These are phyloP conservation scores for Scaptomyza graminum DNA, from an alignment of 1,140 invertebrate species.

Conservation along the genomic window DNA sequence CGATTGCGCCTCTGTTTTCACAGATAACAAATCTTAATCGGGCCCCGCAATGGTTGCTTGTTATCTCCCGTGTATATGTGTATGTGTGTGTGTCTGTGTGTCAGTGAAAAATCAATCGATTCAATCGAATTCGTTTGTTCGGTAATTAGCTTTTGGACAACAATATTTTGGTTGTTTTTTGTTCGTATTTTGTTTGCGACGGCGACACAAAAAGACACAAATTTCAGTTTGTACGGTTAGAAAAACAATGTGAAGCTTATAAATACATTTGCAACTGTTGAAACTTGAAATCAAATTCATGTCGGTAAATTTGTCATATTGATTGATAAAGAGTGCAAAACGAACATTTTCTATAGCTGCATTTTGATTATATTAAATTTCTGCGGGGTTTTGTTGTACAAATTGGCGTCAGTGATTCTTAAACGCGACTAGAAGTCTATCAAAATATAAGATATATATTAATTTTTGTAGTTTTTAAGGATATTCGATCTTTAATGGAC, in stretches of 20 bases:
- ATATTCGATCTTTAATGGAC: too few species aligned
- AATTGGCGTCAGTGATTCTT: neutral
- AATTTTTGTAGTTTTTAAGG: too few species aligned
- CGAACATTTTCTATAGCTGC: neutral
- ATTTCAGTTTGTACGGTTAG: conserved; percentile 17
- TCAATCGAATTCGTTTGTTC: conserved; percentile 75
- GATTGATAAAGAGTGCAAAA: neutral
- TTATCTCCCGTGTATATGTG: conserved; percentile 70
- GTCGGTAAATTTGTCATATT: too few species aligned
- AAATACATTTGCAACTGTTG: conserved; percentile 25
- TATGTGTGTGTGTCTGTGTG: too few species aligned
- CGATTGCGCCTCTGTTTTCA: conserved; percentile 81
- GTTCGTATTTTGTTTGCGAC: conserved; percentile 29
- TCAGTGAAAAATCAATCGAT: conserved; percentile 75
- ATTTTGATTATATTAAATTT: neutral
- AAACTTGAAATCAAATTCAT: conserved; percentile 25
- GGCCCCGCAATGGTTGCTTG: conserved; percentile 66
- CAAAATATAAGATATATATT: too few species aligned
- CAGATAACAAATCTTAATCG: conserved; percentile 83
- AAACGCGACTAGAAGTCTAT: too few species aligned
- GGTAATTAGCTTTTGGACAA: conserved; percentile 78
- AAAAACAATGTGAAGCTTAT: conserved; percentile 40
- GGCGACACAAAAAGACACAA: neutral
- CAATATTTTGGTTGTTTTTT: conserved; percentile 51
- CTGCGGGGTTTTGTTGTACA: neutral